Base-by-base conservation (phyloP, 2,113 vertebrate species). In the Gobio gobio region DNA sequence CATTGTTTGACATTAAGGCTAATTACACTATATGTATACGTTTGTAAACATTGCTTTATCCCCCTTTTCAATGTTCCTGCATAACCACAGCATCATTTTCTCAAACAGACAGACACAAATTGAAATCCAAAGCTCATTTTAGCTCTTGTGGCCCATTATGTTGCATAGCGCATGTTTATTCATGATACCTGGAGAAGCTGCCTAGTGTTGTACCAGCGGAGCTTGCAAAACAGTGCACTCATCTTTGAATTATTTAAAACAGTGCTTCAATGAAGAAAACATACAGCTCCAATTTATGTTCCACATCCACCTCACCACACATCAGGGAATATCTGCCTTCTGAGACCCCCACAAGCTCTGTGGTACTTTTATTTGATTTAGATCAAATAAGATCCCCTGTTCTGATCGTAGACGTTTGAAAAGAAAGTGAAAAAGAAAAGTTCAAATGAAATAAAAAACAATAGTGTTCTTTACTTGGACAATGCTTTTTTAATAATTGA, bases 1-100 rank as follows among this genome's bases (percentile, higher is more conserved):
- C 66, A 82, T 56, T 70, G 45, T 87, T 75, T 84, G 73, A 72
- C 83, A 81, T 82, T 77, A 87, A 85, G 54, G 78, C 26, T 82
- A 87, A 85, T 78, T 82, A 66, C 45, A 78, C n/a, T 9, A 76
- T 78, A 47, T 2, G 8, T 61, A 54, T 13, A 77, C 24, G 36
- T 83, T 83, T 83, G 73, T 83, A 78, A 88, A 66, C 75, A 73
- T 43, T 49, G 24, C n/a, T 82, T 82, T 70, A 54, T 82, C 47
- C 47, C 24, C 26, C 16, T 56, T 10, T 51, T 82, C 26, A 12
- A 33, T n/a, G 47, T 70, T 1, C 20, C 10, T 12, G 18, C 13
- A 5, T 13, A 29, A 51, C 9, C 64, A 76, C 20, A 24, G 7
- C 58, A 33, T 54, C 10, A 54, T 4, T 72, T 74, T 20, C 24